Evolutionary conservation across 2,888 invertebrate species (phyloP), one percentile per base, ranked within the genome.

Genomic region (Autographa gamma): DNA sequence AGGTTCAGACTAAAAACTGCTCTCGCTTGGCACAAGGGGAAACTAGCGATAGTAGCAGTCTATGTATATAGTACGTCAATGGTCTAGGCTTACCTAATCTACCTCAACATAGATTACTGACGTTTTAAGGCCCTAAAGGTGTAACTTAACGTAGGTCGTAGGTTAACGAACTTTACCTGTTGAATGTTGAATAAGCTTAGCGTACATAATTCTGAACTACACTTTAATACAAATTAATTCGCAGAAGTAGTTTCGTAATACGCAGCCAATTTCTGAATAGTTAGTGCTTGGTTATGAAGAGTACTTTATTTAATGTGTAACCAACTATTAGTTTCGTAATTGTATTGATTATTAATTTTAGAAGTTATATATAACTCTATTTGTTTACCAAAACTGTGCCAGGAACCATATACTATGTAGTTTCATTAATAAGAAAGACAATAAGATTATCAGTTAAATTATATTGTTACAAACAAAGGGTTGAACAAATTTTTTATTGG

Each of bases 131-230:
- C 63, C 63, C 66, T 63, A 54, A 58, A 67, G 67, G 60, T 63
- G 60, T 31, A 43, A 56, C 43, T 56, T 32, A 52, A 63, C 71
- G 60, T 31, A 67, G 63, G 66, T 71, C 56, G 69, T 69, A 69
- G 73, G 52, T 63, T 52, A 69, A 58, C n/a, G 56, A 69, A 66
- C 65, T 66, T 25, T 25, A 73, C 73, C 69, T 69, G 69, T 69
- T 73, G 73, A 63, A 73, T 69, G 60, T 69, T 66, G 31, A 43
- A 69, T 69, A 14, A 73, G 65, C 38, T 73, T 41, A 60, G 43
- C n/a, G 52, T 19, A 43, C 19, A 25, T 60, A 34, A 34, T 59
- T 56, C 25, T 31, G 11, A 31, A 59, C 54, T 69, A 18, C 25
- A 25, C 56, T 48, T 48, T 48, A 48, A 48, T 48, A 48, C n/a